Conservation (phyloP, 2,797 vertebrate genomes). For the Syngnathus rostellatus region DNA sequence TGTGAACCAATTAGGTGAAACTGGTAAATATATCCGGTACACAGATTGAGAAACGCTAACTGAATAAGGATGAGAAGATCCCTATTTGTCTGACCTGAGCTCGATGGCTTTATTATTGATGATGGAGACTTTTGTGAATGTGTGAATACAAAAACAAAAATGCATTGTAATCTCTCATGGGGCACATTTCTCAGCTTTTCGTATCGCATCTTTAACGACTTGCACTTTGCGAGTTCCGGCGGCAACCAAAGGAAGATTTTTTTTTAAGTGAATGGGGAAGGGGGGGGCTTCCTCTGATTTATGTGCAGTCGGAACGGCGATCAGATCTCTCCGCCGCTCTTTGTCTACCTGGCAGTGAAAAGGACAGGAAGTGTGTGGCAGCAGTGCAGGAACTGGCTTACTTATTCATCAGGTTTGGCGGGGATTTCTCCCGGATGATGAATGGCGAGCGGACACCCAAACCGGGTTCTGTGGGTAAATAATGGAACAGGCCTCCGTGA, state of each 20-base stretch:
- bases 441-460: slow-evolving; percentile 43
- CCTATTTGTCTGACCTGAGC: slow-evolving; percentile 55
- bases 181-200: slow-evolving; percentile 27
- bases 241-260: neutral
- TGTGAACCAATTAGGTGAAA: neutral
- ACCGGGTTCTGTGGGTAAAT: slow-evolving; percentile 56
- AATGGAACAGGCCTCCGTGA: slow-evolving; percentile 58
- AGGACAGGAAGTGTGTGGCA: slow-evolving; percentile 52
- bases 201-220: slow-evolving; percentile 48
- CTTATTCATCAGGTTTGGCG: slow-evolving; percentile 65
- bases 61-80: slow-evolving; percentile 55
- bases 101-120: slow-evolving; percentile 34
- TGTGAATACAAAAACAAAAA: slow-evolving; percentile 5
- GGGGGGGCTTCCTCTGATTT: neutral
- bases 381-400: slow-evolving; percentile 54
- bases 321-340: slow-evolving; percentile 23
- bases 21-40: slow-evolving; percentile 34
- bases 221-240: slow-evolving; percentile 9
- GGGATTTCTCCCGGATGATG: slow-evolving; percentile 57
- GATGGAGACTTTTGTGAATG: neutral
- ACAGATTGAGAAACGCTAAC: slow-evolving; percentile 27
- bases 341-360: slow-evolving; percentile 43
- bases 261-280: neutral
- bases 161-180: slow-evolving; percentile 22
- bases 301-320: slow-evolving; percentile 23